Base-by-base conservation (phyloP, 35 echinoderm and acorn worm species). In the Ophioderma brevispina region DNA sequence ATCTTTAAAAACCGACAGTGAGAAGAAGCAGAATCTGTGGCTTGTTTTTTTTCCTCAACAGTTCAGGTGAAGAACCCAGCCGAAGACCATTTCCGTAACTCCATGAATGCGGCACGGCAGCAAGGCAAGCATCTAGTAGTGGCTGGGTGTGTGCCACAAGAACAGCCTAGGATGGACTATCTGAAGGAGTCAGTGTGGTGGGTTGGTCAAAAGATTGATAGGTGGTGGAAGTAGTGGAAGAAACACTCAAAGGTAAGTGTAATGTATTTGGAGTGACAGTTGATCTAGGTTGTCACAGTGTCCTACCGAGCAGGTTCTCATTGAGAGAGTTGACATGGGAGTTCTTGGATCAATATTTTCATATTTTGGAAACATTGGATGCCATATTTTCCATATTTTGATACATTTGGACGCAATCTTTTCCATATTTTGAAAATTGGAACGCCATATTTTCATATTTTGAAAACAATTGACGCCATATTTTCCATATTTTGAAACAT, bases 161-260 rank as follows among this genome's bases (percentile, higher is more conserved):
- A 87, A 31, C 96, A 98, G 59, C 96, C 96, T 38, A 90, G 85
- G 49, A 78, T 90, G 55, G 91, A 89, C 6, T 98, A 98, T 86
- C 79, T 95, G 15, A 76, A 95, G 40, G 96, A 93, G 3, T 87
- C 95, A 28, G 95, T 93, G 63, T 84, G 89, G 23, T 88, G 95
- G 0, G 96, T 93, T 37, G 96, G 95, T 35, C 96, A 98, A 50
- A 93, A 98, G 84, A 98, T 98, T 40, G 96, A 98, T 64, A 82
- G 96, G 93, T 98, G 19, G 96, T 98, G 36, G 93, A 95, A 85
- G 96, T 98, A 37, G 96, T 98, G 1, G 96, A 98, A 56, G 96
- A 98, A 81, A 98, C 96, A 21, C 64, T 98, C 13, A 98, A 98
- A 95, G 96, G 96, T 98, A 86, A 87, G 18, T n/a, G n/a, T n/a